Base-by-base conservation (phyloP, 1,140 invertebrate genomes). In the Acyrthosiphon pisum region DNA sequence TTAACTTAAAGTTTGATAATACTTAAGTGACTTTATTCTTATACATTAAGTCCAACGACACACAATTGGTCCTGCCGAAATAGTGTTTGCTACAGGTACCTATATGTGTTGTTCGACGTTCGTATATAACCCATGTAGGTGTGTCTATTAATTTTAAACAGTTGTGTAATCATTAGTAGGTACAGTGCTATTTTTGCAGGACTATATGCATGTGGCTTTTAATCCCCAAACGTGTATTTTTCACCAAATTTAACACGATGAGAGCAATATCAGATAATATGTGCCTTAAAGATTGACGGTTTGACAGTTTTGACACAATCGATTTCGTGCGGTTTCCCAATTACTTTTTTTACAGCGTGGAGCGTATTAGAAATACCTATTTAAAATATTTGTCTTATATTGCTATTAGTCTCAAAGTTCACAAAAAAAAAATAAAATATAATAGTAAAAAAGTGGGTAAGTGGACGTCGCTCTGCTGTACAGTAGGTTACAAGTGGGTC, bases 271-370 rank as follows among this genome's bases (percentile, higher is more conserved):
- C n/a, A 76, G 60, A 53, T 53, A 53, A 76, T 76, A 76, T n/a
- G 20, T 76, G n/a, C n/a, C n/a, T 18, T 18, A n/a, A 76, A 76
- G n/a, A 35, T 76, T 76, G 60, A 76, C 60, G 22, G 60, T 76
- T n/a, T 76, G 60, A 68, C 60, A 68, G 60, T 68, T 68, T 68
- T 68, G 60, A 76, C 60, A n/a, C 60, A n/a, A n/a, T 76, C 23
- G 60, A 76, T 76, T 76, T n/a, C 1, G 60, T 76, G 30, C 18
- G 8, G 60, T 76, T 76, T 76, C 14, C n/a, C n/a, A 14, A 35
- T 76, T 35, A 76, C 41, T 41, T 41, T 76, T n/a, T 76, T 76
- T 76, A 76, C n/a, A n/a, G 3, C 18, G 60, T 76, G 4, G 0
- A 18, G 60, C 50, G n/a, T n/a, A 76, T 3, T 76, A 35, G 11